phyloP scores from a whole-genome alignment of 2,888 invertebrate genomes.

The Sipha maydis region DNA sequence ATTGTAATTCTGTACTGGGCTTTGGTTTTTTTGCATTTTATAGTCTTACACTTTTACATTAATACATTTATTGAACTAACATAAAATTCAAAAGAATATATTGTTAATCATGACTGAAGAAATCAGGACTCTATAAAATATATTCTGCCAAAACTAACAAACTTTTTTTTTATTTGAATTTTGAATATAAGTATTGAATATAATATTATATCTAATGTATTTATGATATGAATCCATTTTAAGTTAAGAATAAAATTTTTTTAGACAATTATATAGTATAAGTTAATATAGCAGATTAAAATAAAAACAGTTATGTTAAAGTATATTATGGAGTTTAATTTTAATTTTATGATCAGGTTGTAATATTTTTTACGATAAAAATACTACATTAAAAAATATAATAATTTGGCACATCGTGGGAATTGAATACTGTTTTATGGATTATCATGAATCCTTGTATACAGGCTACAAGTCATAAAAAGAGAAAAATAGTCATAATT shows the following conservation, averaged over 20 bases:
- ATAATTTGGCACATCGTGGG: constrained; percentile 12
- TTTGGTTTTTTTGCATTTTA: too few relatives aligned
- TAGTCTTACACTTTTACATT: too few relatives aligned
- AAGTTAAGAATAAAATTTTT: neutral
- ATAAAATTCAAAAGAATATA: too few relatives aligned
- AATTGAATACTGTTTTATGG: constrained; percentile 34
- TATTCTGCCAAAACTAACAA: too few relatives aligned
- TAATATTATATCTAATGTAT: too few relatives aligned
- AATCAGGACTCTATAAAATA: too few relatives aligned
- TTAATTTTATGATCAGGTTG: constrained; percentile 1
- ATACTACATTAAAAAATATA: neutral
- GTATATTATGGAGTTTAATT: constrained; percentile 5
- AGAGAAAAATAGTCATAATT: neutral
- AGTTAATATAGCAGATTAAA: constrained; percentile 13
- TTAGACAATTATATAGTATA: neutral
- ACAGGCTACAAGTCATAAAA: neutral
- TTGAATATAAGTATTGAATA: too few relatives aligned
- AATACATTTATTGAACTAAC: too few relatives aligned
- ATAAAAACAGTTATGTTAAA: neutral
- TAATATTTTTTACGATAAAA: constrained; percentile 13
- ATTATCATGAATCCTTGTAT: constrained; percentile 4
- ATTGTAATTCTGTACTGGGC: too few relatives aligned
- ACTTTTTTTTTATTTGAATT: too few relatives aligned
- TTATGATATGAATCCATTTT: neutral
- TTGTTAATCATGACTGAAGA: too few relatives aligned